Evolutionary conservation across 1,140 invertebrate genomes (phyloP).

Genomic region (Aphelinus certus): DNA sequence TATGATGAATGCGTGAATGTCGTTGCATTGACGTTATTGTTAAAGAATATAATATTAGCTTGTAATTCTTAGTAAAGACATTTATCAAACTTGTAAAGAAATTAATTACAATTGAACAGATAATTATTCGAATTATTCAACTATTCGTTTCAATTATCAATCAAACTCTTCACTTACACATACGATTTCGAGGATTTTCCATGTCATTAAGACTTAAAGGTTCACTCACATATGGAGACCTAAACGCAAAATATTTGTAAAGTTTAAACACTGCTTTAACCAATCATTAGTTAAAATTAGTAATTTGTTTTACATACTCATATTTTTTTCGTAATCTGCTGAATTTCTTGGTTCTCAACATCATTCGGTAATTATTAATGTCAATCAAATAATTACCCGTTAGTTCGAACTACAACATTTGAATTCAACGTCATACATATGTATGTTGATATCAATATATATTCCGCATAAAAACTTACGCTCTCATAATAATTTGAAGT

Average conservation of each 20-base stretch:
- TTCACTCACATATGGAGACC: background rate
- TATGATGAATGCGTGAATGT: no score
- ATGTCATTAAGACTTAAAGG: slow-evolving; percentile 5
- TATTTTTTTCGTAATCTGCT: background rate
- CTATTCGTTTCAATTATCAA: no score
- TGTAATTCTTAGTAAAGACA: no score
- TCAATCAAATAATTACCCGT: background rate
- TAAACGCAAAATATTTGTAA: background rate
- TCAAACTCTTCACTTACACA: background rate
- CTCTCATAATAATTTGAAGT: no score
- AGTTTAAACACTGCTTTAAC: background rate
- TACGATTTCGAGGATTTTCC: slow-evolving; percentile 14
- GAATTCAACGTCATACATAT: background rate
- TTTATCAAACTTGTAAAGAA: no score
- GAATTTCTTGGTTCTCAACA: background rate
- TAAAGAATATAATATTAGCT: no score
- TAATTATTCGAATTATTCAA: no score
- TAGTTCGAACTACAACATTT: background rate
- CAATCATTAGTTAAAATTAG: no score
- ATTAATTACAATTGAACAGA: no score
- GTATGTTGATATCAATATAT: no score
- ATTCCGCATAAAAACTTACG: no score
- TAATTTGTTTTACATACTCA: background rate
- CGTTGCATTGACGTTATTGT: no score
- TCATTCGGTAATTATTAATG: background rate